These are phyloP conservation scores for Telmatochromis sp. DNA, from an alignment of 2,113 vertebrate genomes.

Conservation along the genomic window DNA sequence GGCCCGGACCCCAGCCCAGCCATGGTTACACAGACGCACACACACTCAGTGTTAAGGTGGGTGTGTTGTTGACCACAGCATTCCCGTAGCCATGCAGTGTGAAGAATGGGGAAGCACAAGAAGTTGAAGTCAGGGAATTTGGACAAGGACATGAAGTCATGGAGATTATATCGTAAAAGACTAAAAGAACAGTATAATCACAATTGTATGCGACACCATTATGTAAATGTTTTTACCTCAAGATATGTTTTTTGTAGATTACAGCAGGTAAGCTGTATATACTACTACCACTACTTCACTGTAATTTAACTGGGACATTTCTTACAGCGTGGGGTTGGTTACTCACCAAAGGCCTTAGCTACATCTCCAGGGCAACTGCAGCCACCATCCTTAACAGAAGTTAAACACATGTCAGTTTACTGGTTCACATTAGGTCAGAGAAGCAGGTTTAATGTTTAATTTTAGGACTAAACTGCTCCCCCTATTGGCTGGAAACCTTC, in stretches of 20 bases:
- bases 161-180: neutral
- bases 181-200: neutral
- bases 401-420: neutral
- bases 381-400: slow-evolving; percentile 82
- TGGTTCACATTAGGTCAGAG: neutral
- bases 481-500: slow-evolving; percentile 2
- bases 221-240: neutral
- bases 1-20: neutral
- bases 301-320: neutral
- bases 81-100: neutral
- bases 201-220: neutral
- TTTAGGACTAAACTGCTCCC: neutral
- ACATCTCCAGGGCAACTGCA: slow-evolving; percentile 98
- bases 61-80: neutral
- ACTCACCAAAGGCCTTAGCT: slow-evolving; percentile 96
- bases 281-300: neutral
- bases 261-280: neutral
- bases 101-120: neutral
- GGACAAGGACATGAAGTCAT: neutral
- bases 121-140: neutral
- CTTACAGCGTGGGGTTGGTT: neutral
- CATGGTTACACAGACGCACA: neutral
- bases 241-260: neutral
- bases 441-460: neutral
- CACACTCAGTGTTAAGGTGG: neutral